Percentiles rank a stretch among this genome's conserved stretches.
phyloP scores from a whole-genome alignment of 2,888 invertebrate genomes.

The Blastobasis adustella region DNA sequence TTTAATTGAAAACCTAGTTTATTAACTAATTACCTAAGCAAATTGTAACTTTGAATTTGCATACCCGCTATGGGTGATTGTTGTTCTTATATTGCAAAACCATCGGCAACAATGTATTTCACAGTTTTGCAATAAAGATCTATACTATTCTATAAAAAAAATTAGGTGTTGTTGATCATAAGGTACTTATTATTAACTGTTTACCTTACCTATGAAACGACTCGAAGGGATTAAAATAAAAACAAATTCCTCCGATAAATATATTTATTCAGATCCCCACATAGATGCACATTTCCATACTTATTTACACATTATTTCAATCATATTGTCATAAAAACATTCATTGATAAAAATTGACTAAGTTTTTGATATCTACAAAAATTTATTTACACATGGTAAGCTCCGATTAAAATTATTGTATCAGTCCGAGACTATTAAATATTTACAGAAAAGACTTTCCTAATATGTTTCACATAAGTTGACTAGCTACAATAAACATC shows the following conservation, averaged over 20 bases:
- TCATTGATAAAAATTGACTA: conserved; percentile 67
- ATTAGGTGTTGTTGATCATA: too few relatives aligned
- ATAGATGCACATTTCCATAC: conserved; percentile 39
- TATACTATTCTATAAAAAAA: too few relatives aligned
- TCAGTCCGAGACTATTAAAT: conserved; percentile 54
- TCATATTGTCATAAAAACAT: conserved; percentile 70
- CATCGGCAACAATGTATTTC: too few relatives aligned
- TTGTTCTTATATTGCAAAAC: too few relatives aligned
- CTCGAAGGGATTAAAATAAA: neutral
- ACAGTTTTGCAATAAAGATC: too few relatives aligned
- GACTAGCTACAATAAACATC: conserved; percentile 9
- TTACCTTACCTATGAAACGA: too few relatives aligned
- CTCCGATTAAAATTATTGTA: conserved; percentile 61
- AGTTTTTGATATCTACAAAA: conserved; percentile 62
- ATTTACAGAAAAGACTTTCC: conserved; percentile 17
- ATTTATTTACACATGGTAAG: conserved; percentile 64
- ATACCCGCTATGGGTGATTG: too few relatives aligned
- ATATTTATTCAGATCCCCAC: conserved; percentile 56
- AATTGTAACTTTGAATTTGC: too few relatives aligned
- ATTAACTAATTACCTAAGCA: too few relatives aligned
- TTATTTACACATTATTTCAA: conserved; percentile 57
- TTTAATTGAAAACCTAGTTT: too few relatives aligned
- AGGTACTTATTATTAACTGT: too few relatives aligned
- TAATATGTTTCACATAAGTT: conserved; percentile 10
- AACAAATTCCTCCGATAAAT: conserved; percentile 28